These are phyloP conservation scores for Dermolepida albohirtum DNA, from an alignment of 2,888 invertebrate genomes.

Conservation along the genomic window DNA sequence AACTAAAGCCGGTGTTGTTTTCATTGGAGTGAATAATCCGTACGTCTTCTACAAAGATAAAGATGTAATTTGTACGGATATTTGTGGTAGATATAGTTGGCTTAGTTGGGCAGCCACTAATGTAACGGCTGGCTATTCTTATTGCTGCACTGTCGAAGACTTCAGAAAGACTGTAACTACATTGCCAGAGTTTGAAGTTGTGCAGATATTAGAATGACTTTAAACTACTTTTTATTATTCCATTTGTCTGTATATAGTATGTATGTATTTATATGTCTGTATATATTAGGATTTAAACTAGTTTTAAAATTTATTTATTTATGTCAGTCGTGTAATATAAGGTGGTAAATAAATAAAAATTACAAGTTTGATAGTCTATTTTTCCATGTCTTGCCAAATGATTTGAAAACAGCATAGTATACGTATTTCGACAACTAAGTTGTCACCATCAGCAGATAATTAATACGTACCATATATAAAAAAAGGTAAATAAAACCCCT, in stretches of 20 bases:
- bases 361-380: too few species aligned
- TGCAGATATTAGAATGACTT: constrained; percentile 7
- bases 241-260: too few species aligned
- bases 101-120: constrained; percentile 68
- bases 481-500: too few species aligned
- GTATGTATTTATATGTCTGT: not conserved
- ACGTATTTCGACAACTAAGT: too few species aligned
- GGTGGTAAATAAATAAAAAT: too few species aligned
- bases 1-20: constrained; percentile 68
- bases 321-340: too few species aligned
- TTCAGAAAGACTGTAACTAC: constrained; percentile 62
- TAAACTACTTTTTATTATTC: too few species aligned
- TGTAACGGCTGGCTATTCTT: constrained; percentile 69
- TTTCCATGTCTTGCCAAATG: too few species aligned
- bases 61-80: constrained; percentile 59
- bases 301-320: too few species aligned
- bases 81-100: constrained; percentile 72
- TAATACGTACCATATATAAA: too few species aligned
- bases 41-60: constrained; percentile 51
- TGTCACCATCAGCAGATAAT: too few species aligned
- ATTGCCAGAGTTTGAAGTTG: constrained; percentile 32
- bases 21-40: constrained; percentile 75
- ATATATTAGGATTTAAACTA: not conserved
- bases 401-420: too few species aligned
- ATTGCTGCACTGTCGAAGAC: constrained; percentile 72